Evolutionary conservation across 2,888 invertebrate species (phyloP), one percentile per base, ranked within the genome.

Genomic region (Pheosia gnoma): DNA sequence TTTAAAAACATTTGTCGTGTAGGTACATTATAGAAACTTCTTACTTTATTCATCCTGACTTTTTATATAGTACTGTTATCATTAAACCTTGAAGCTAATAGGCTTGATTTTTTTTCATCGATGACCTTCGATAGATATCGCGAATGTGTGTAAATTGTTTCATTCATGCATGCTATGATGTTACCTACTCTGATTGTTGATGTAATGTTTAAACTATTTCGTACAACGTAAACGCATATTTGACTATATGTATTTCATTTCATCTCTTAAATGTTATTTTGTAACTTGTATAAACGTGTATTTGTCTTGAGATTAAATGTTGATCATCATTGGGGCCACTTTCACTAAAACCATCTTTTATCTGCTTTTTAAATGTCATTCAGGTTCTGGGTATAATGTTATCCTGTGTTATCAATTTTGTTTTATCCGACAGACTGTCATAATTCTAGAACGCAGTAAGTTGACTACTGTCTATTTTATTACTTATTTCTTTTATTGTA

Each of bases 361-460:
- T 59, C 58, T 59, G 49, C 60, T 68, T 70, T 70, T 62, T 61
- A 65, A 62, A 67, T 66, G 67, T 70, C 64, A 64, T 62, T 49
- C 58, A 59, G 59, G 68, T 70, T 76, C 71, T 70, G 66, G 67
- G 66, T 70, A 75, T 71, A 75, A 72, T 79, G 74, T 66, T 72
- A 76, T 71, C 67, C 61, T 66, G 59, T 57, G 60, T 66, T 62
- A 75, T 79, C 77, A 67, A 75, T 73, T 69, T 65, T 55, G 53
- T 59, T 69, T 79, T 75, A 80, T 81, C 79, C 74, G 63, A 57
- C 68, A 70, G 65, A 70, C 68, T 70, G 70, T 38, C 49, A 51
- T 58, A 58, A 38, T 58, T 51, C 10, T 51, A 36, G 38, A 49
- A 51, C 8, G 38, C 25, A 25, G 25, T 52, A 54, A 54, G 53